Evolutionary conservation across 92 coral and sea anemone species (phyloP), one percentile per base, ranked within the genome.

Genomic region (Hydrozoanthus gracilis): DNA sequence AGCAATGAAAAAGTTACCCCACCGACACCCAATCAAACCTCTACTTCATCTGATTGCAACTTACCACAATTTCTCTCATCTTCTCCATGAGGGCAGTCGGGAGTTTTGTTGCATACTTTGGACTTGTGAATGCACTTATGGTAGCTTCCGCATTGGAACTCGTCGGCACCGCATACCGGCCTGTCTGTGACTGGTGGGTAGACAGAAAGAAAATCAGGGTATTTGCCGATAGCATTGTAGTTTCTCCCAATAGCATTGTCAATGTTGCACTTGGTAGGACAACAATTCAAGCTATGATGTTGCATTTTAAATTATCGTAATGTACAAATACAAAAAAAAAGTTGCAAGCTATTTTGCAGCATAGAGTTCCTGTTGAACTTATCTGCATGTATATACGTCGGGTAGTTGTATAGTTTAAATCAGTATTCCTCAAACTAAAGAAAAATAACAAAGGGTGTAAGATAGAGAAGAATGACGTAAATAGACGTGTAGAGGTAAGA

Each of bases 11-110:
- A 46, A 13, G 54, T 44, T 72, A 7, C 47, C 47, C 3, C 44
- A 14, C 13, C 48, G 48, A 48, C 13, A 51, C 14, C 8, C 50
- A 5, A 35, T 16, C 27, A 8, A 3, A 15, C 7, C 50, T 8
- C 7, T 18, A 45, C 60, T 47, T 20, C 3, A 27, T 8, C 80
- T 12, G 20, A 52, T 9, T 35, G n/a, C 17, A 4, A 91, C 99
- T 88, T 84, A 96, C 99, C 65, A 89, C 99, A 96, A 52, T 85
- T 88, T 4, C 76, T 50, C 86, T 96, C 99, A 74, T 96, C 99
- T 51, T 95, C 98, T 8, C 98, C 98, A 77, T 92, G 93, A 13
- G 99, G 95, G 60, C 99, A 96, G 50, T 96, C 95, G 0, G 87
- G 95, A 8, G 82, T 84, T 13, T 17, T 55, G 73, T 96, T 93